Evolutionary conservation across 2,797 vertebrate species (phyloP).

Genomic region (Bradypus variegatus): DNA sequence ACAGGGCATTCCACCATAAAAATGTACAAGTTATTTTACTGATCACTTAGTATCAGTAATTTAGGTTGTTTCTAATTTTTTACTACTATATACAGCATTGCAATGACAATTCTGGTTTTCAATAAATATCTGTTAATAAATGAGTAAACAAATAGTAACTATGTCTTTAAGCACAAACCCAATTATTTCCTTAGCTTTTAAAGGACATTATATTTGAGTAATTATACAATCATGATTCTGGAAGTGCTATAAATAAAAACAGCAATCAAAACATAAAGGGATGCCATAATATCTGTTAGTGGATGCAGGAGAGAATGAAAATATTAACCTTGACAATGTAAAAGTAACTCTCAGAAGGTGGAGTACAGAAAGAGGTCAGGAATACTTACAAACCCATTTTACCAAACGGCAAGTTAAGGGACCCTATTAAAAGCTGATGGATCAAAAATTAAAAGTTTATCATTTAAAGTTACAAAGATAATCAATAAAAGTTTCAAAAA

Average conservation of each 20-base stretch:
- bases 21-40: conserved; percentile 17
- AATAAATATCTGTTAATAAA: conserved; percentile 29
- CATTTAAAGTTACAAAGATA: conserved; percentile 24
- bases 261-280: conserved; percentile 21
- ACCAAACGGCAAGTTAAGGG: conserved; percentile 1
- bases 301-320: background rate
- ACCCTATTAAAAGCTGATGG: background rate
- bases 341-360: background rate
- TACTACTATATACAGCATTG: conserved; percentile 9
- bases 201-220: background rate
- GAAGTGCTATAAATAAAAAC: background rate
- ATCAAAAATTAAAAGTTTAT: background rate
- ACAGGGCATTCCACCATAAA: background rate
- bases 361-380: background rate
- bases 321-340: background rate
- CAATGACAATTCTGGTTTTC: background rate
- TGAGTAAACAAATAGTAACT: background rate
- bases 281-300: background rate
- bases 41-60: background rate
- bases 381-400: background rate
- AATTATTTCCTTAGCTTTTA: conserved; percentile 16
- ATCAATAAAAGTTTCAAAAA: background rate
- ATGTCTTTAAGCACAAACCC: background rate
- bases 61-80: conserved; percentile 25
- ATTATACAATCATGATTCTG: background rate